These are phyloP conservation scores for Lophius americanus DNA, from an alignment of 2,797 vertebrate genomes.

Conservation along the genomic window DNA sequence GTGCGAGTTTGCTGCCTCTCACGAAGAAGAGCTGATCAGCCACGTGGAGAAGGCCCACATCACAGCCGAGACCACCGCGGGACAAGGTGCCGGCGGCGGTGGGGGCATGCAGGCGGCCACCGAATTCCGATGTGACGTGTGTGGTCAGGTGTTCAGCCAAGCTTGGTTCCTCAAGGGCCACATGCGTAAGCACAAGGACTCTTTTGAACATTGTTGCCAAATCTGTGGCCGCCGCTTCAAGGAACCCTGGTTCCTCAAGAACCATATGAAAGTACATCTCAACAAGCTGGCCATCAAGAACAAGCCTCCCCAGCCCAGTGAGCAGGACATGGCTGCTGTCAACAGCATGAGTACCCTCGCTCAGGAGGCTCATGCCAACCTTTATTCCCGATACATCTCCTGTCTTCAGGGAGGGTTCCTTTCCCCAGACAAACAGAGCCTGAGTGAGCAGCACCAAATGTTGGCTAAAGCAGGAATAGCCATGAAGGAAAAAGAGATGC, in stretches of 20 bases:
- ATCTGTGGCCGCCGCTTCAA: slow-evolving; percentile 98
- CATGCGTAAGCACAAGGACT: slow-evolving; percentile 99
- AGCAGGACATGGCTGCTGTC: slow-evolving; percentile 88
- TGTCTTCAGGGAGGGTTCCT: slow-evolving; percentile 97
- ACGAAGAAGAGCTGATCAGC: slow-evolving; percentile 97
- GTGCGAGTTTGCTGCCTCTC: slow-evolving; percentile 95
- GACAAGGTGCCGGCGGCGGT: slow-evolving; percentile 83
- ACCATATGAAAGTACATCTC: slow-evolving; percentile 99
- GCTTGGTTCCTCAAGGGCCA: slow-evolving; percentile 99
- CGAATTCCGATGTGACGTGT: slow-evolving; percentile 97
- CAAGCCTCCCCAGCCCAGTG: slow-evolving; percentile 87
- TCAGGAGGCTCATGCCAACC: slow-evolving; percentile 94
- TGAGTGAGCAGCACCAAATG: slow-evolving; percentile 91
- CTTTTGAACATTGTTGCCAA: slow-evolving; percentile 98
- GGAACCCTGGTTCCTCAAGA: slow-evolving; percentile 99
- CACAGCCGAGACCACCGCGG: slow-evolving; percentile 93
- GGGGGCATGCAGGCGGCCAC: slow-evolving; percentile 87
- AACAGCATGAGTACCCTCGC: slow-evolving; percentile 90
- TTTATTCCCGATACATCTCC: slow-evolving; percentile 96
- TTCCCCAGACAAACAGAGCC: slow-evolving; percentile 90
- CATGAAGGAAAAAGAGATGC: slow-evolving; percentile 95
- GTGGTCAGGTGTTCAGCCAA: slow-evolving; percentile 97
- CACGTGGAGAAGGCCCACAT: slow-evolving; percentile 99
- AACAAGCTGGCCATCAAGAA: slow-evolving; percentile 97
- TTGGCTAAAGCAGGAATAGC: slow-evolving; percentile 92